phyloP scores from a whole-genome alignment of 2,888 invertebrate genomes.

The Maniola hyperantus region DNA sequence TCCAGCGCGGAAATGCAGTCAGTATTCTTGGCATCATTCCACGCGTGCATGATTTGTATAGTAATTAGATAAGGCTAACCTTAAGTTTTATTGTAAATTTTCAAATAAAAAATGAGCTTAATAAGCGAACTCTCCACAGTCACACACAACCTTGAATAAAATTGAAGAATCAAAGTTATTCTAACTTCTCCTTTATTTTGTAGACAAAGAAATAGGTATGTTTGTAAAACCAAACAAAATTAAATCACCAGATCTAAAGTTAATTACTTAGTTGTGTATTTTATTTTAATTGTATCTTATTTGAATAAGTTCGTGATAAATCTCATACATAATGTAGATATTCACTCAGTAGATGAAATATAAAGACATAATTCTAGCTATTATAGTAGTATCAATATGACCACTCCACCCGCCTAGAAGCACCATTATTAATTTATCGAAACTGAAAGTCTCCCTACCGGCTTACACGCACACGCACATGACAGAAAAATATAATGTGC shows the following conservation, averaged over 20 bases:
- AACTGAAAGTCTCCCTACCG: too few relatives aligned
- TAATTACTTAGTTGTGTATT: not conserved
- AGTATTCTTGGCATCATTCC: too few relatives aligned
- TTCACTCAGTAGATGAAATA: constrained; percentile 20
- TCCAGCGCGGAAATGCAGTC: too few relatives aligned
- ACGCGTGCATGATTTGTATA: too few relatives aligned
- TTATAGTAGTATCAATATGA: too few relatives aligned
- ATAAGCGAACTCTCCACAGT: not conserved
- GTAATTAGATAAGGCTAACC: too few relatives aligned
- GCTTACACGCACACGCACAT: too few relatives aligned
- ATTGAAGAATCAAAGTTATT: not conserved
- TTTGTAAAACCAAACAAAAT: not conserved
- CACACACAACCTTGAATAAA: not conserved
- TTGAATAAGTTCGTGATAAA: constrained; percentile 11
- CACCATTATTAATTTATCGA: too few relatives aligned
- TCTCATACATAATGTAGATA: constrained; percentile 11
- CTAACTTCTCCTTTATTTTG: not conserved
- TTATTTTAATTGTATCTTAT: constrained; percentile 11
- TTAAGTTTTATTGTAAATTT: too few relatives aligned
- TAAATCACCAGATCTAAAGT: not conserved
- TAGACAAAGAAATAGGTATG: not conserved
- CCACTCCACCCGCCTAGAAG: too few relatives aligned
- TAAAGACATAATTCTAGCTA: constrained; percentile 14
- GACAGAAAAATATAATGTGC: too few relatives aligned
- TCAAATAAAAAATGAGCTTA: too few relatives aligned